These are phyloP conservation scores for Pelecanoides urinatrix DNA, from an alignment of 2,113 vertebrate species.

Conservation along the genomic window DNA sequence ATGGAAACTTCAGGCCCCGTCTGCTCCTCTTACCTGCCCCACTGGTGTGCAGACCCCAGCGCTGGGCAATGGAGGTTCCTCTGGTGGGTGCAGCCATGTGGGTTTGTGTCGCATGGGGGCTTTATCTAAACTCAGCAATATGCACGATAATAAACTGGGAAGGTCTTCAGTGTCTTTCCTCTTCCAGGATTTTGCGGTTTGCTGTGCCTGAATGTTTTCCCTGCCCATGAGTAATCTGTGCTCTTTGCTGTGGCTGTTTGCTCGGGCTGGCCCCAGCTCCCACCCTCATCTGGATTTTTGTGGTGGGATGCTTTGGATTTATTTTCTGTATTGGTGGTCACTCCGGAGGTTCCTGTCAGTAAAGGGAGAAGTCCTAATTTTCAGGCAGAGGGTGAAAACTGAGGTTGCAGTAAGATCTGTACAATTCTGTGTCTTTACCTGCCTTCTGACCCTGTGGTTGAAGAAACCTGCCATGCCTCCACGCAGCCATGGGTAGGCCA, in stretches of 20 bases:
- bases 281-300: not conserved
- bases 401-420: not conserved
- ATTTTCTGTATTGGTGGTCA: not conserved
- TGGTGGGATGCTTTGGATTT: not conserved
- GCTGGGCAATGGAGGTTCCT: not conserved
- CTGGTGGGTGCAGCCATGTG: not conserved
- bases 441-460: not conserved
- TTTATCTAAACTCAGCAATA: not conserved
- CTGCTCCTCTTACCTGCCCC: not conserved
- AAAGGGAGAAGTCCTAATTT: not conserved
- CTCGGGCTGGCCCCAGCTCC: not conserved
- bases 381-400: not conserved
- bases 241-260: not conserved
- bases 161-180: not conserved
- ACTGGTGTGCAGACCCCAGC: not conserved
- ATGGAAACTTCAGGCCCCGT: not conserved
- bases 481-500: not conserved
- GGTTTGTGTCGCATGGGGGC: not conserved
- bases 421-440: not conserved
- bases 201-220: not conserved
- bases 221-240: not conserved
- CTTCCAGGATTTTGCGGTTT: not conserved
- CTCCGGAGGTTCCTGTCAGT: not conserved
- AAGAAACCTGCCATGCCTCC: not conserved
- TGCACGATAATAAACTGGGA: not conserved